These are phyloP conservation scores for Caloenas nicobarica DNA, from an alignment of 2,113 vertebrate genomes.

Conservation along the genomic window DNA sequence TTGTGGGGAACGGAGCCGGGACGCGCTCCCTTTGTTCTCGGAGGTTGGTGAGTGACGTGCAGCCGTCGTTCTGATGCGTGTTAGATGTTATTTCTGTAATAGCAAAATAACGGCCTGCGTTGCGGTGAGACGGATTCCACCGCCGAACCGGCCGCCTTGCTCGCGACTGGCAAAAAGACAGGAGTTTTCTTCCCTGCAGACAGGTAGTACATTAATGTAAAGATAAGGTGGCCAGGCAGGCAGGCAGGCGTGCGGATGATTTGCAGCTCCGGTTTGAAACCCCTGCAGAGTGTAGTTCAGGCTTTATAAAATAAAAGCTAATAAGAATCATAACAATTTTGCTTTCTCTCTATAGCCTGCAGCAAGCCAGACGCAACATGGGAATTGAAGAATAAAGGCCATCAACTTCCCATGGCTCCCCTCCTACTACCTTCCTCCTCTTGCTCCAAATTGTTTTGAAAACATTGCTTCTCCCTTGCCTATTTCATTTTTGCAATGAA, in stretches of 20 bases:
- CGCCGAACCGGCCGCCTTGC: neutral
- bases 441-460: conserved; percentile 74
- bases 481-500: conserved; percentile 74
- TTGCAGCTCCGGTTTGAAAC: conserved; percentile 49
- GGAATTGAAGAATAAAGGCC: conserved; percentile 74
- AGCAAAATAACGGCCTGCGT: neutral
- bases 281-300: conserved; percentile 53
- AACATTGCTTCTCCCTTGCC: conserved; percentile 70
- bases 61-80: neutral
- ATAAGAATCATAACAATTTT: conserved; percentile 74
- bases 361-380: conserved; percentile 60
- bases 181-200: neutral
- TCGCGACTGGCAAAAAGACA: neutral
- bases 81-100: neutral
- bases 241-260: conserved; percentile 24
- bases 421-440: conserved; percentile 58
- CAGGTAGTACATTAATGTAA: conserved; percentile 1
- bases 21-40: neutral
- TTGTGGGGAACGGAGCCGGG: neutral
- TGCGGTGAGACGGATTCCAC: neutral
- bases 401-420: conserved; percentile 62
- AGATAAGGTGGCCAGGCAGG: conserved; percentile 28
- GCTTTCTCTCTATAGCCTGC: conserved; percentile 64
- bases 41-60: neutral
- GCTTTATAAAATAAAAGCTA: conserved; percentile 73